Base-by-base conservation (phyloP, 2,888 invertebrate genomes). In the Kryphioiulus occultus region DNA sequence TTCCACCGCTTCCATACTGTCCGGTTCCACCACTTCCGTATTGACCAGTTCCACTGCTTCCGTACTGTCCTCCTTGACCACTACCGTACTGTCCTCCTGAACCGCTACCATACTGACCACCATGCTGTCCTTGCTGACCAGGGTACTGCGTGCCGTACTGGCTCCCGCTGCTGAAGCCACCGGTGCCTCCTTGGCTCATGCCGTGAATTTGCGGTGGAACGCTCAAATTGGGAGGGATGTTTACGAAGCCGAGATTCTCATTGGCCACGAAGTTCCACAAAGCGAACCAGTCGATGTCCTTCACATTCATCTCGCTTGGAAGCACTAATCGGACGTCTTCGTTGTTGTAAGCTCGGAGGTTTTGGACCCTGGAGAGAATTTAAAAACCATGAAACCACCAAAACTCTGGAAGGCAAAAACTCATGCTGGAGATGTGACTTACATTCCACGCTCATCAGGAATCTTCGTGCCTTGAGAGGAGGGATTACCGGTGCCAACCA, bases 401-500 rank as follows among this genome's bases (percentile, higher is more conserved):
- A 68, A n/a, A 53, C 3, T 35, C 35, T 35, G 35, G 35, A 53
- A n/a, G 10, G 2, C 1, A 9, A 26, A 68, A 26, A 68, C 1
- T 10, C 0, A 12, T n/a, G 15, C 4, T 26, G 26, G 9, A 26
- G 68, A 19, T 2, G 12, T 68, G n/a, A 88, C 85, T 88, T 88
- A 88, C 88, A 35, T 82, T 85, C 88, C 89, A 42, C 85, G 68
- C 39, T 89, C 89, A 47, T 89, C 89, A 9, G 88, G 88, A 9
- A 89, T 87, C 85, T 88, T 89, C 10, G 88, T 87, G 7, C 89
- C 89, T 44, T 68, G 86, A 1, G 89, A 87, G 39, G 88, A 87
- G 2, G 89, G 89, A 44, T 39, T 59, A 0, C 89, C 89, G n/a
- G 88, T 87, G n/a, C 89, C 89, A 86, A 87, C 89, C 32, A 59